Percentiles rank a stretch among this genome's conserved stretches.
phyloP scores from a whole-genome alignment of 37 sponge, comb jelly and placozoan genomes.

The Spongilla lacustris region DNA sequence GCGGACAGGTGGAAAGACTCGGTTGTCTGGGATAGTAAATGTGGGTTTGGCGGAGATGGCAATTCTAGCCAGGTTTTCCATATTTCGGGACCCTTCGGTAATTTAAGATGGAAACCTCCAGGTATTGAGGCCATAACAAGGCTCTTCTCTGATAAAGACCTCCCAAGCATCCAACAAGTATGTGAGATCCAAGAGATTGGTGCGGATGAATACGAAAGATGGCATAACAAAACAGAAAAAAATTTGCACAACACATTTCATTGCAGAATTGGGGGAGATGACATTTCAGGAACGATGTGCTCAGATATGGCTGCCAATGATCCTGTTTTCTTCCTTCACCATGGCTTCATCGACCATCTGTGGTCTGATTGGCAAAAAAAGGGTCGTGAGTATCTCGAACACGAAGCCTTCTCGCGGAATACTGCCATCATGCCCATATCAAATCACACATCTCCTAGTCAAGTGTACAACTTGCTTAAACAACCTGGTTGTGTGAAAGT shows the following conservation, averaged over 20 bases:
- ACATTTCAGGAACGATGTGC: slow-evolving; percentile 30
- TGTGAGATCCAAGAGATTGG: background rate
- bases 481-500: slow-evolving; percentile 30
- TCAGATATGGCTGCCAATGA: slow-evolving; percentile 35
- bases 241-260: slow-evolving; percentile 41
- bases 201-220: slow-evolving; percentile 4
- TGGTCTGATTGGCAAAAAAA: slow-evolving; percentile 55
- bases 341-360: slow-evolving; percentile 52
- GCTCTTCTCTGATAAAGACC: slow-evolving; percentile 1
- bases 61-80: background rate
- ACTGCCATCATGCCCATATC: slow-evolving; percentile 21
- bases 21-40: slow-evolving; percentile 34
- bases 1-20: slow-evolving; percentile 31
- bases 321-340: slow-evolving; percentile 61
- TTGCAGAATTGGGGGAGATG: slow-evolving; percentile 28
- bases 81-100: slow-evolving; percentile 36
- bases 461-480: slow-evolving; percentile 24
- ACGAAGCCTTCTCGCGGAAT: background rate
- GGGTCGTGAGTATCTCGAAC: slow-evolving; percentile 11
- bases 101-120: slow-evolving; percentile 4
- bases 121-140: too few relatives aligned
- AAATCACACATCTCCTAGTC: background rate
- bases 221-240: slow-evolving; percentile 4
- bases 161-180: slow-evolving; percentile 24
- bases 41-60: slow-evolving; percentile 54